phyloP scores from a whole-genome alignment of 2,113 vertebrate species.

The Marcusenius ussheri region DNA sequence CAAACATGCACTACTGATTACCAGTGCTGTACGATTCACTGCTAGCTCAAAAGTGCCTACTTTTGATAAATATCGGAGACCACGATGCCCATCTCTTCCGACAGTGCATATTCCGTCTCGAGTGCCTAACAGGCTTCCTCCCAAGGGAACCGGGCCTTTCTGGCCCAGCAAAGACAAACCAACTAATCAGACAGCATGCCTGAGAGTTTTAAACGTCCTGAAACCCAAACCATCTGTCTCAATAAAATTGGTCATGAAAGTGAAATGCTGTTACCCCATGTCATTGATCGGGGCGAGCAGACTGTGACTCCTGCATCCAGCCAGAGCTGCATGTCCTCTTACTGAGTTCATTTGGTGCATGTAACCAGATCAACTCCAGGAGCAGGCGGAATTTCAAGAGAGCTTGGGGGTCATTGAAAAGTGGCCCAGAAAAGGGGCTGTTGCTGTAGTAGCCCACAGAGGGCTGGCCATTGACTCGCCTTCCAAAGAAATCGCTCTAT shows the following conservation, averaged over 20 bases:
- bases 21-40: slow-evolving; percentile 34
- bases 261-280: neutral
- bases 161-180: neutral
- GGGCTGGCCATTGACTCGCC: neutral
- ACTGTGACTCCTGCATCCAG: neutral
- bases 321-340: neutral
- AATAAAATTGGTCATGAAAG: slow-evolving; percentile 19
- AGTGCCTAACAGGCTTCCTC: slow-evolving; percentile 28
- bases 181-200: slow-evolving; percentile 8
- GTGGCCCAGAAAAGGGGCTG: neutral
- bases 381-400: neutral
- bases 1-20: slow-evolving; percentile 16
- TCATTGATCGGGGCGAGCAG: neutral
- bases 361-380: neutral
- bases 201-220: slow-evolving; percentile 14
- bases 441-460: neutral
- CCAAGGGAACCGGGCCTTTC: neutral
- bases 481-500: neutral
- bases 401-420: neutral
- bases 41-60: slow-evolving; percentile 60
- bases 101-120: slow-evolving; percentile 26
- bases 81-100: slow-evolving; percentile 16
- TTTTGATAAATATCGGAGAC: slow-evolving; percentile 42
- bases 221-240: slow-evolving; percentile 11
- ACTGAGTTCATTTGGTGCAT: neutral